phyloP scores from a whole-genome alignment of 2,888 invertebrate genomes.

The Diaperis boleti region DNA sequence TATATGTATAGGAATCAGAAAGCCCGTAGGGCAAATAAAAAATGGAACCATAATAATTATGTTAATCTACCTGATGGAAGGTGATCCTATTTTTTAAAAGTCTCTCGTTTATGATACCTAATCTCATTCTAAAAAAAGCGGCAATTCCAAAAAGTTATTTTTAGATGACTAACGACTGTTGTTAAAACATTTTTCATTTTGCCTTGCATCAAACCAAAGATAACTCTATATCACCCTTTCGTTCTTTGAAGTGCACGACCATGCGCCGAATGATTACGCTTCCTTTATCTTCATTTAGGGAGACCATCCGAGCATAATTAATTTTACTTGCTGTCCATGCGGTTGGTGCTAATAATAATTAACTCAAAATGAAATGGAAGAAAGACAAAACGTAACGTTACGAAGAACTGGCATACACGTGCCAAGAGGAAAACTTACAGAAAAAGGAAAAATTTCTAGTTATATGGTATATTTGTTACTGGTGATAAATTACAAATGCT shows the following conservation, averaged over 20 bases:
- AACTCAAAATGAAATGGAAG: slow-evolving; percentile 6
- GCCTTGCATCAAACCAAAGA: background rate
- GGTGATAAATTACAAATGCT: too few species aligned
- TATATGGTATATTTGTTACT: slow-evolving; percentile 8
- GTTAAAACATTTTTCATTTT: slow-evolving; percentile 3
- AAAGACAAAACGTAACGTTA: slow-evolving; percentile 5
- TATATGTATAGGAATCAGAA: too few species aligned
- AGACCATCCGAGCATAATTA: slow-evolving; percentile 15
- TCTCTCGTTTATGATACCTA: too few species aligned
- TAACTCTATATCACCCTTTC: slow-evolving; percentile 8
- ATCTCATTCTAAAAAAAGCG: too few species aligned
- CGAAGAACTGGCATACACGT: slow-evolving; percentile 10
- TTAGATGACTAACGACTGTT: too few species aligned
- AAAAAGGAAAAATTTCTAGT: slow-evolving; percentile 6
- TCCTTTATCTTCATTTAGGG: slow-evolving; percentile 12
- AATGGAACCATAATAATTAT: too few species aligned
- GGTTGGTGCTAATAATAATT: slow-evolving; percentile 12
- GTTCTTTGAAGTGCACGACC: slow-evolving; percentile 11
- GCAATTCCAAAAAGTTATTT: too few species aligned
- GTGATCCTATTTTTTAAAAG: too few species aligned
- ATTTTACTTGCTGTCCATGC: slow-evolving; percentile 8
- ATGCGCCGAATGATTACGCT: background rate
- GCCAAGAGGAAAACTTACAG: slow-evolving; percentile 6
- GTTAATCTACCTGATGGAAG: too few species aligned
- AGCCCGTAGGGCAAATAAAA: too few species aligned